A percentile compares a stretch with the other conserved stretches of the same genome.
phyloP scores from a whole-genome alignment of 1,140 invertebrate species.

The Drosophila arizonae region DNA sequence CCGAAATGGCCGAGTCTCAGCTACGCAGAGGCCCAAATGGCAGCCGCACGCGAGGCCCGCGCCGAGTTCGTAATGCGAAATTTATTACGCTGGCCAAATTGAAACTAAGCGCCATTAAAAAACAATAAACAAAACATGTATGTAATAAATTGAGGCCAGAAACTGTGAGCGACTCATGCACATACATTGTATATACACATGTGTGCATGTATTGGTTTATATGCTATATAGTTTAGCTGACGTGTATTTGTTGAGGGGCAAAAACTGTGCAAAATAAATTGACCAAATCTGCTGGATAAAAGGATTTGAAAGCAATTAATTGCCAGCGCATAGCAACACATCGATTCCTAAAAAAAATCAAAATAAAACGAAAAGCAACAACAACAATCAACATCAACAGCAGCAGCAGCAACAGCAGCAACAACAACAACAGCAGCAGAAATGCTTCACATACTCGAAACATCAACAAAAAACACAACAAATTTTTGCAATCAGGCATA shows the following conservation, averaged over 20 bases:
- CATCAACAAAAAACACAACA: constrained; percentile 28
- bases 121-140: constrained; percentile 80
- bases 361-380: constrained; percentile 1
- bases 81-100: constrained; percentile 76
- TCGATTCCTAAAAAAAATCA: constrained; percentile 19
- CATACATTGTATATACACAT: constrained; percentile 9
- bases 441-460: constrained; percentile 13
- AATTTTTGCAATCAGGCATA: neutral
- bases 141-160: constrained; percentile 70
- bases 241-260: constrained; percentile 39
- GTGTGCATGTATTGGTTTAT: constrained; percentile 1
- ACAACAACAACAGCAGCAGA: constrained; percentile 16
- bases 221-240: constrained; percentile 25
- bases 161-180: constrained; percentile 20
- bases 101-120: constrained; percentile 79
- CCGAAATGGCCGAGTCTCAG: neutral
- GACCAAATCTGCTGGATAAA: constrained; percentile 80
- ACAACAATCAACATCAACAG: constrained; percentile 39
- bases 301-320: constrained; percentile 81
- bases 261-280: constrained; percentile 76
- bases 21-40: constrained; percentile 6
- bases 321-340: constrained; percentile 65
- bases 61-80: constrained; percentile 68
- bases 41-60: constrained; percentile 15
- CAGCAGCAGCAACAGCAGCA: constrained; percentile 23